Conservation (phyloP, 2,888 invertebrate genomes). For the Nyleta sp. region DNA sequence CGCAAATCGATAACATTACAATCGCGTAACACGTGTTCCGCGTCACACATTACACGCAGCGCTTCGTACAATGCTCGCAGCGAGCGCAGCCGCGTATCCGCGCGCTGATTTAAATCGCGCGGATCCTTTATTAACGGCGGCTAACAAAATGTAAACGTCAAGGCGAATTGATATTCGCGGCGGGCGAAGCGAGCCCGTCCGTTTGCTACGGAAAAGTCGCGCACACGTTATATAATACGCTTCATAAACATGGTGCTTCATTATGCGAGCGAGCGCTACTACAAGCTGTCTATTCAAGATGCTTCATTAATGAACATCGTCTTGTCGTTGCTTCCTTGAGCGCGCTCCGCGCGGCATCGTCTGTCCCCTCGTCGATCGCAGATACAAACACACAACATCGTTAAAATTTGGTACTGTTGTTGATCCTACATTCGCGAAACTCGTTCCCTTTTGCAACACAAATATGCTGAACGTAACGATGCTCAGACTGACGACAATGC, state of each 20-base stretch:
- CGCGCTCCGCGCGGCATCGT: constrained; percentile 36
- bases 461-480: constrained; percentile 22
- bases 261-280: constrained; percentile 56
- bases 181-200: constrained; percentile 6
- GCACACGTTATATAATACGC: constrained; percentile 50
- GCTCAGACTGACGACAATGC: constrained; percentile 20
- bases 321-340: constrained; percentile 45
- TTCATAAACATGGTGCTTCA: constrained; percentile 58
- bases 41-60: constrained; percentile 38
- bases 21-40: constrained; percentile 44
- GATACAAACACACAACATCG: constrained; percentile 37
- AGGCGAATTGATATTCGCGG: constrained; percentile 44
- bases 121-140: constrained; percentile 27
- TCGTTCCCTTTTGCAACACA: constrained; percentile 11
- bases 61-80: constrained; percentile 24
- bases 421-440: constrained; percentile 29
- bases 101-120: constrained; percentile 20
- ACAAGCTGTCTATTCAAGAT: constrained; percentile 56
- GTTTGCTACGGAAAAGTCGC: constrained; percentile 29
- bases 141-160: constrained; percentile 42
- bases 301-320: constrained; percentile 59
- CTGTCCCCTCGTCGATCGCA: constrained; percentile 40
- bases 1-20: constrained; percentile 35
- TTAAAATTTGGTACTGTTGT: constrained; percentile 46
- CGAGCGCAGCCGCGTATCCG: constrained; percentile 19